Conservation (phyloP, 2,113 vertebrate genomes). For the Anarhynchus alexandrinus region DNA sequence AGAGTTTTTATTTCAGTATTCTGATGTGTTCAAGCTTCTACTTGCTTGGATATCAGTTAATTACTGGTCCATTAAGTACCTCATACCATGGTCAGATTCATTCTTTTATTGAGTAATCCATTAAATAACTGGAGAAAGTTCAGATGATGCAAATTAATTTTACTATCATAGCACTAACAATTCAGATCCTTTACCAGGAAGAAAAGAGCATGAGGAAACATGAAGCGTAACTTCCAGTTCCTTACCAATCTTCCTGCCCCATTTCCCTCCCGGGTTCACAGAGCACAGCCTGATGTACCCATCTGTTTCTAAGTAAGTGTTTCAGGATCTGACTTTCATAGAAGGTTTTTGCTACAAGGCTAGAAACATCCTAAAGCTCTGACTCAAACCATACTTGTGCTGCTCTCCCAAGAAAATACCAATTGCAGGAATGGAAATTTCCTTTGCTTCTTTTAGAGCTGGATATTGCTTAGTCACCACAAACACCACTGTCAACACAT, state of each 20-base stretch:
- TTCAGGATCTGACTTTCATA: not conserved
- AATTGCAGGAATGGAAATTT: not conserved
- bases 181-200: not conserved
- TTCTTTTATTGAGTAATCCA: not conserved
- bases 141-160: not conserved
- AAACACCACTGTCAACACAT: not conserved
- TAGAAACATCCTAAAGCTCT: not conserved
- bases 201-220: not conserved
- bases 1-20: not conserved
- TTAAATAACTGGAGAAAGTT: not conserved
- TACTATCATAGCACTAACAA: not conserved
- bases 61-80: not conserved
- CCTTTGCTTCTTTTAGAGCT: not conserved
- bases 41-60: not conserved
- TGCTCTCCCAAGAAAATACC: not conserved
- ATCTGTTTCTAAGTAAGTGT: not conserved
- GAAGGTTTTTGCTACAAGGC: not conserved
- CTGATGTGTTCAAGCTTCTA: not conserved
- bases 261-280: not conserved
- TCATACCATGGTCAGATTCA: not conserved
- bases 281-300: not conserved
- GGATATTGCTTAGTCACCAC: not conserved
- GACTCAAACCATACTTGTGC: not conserved
- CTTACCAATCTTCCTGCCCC: not conserved
- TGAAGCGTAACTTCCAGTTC: not conserved